Percentiles rank a stretch among this genome's conserved stretches.
These are phyloP conservation scores for Cassiopea xamachana DNA, from an alignment of 30 jellyfish, hydroid and myxozoan genomes.

Conservation along the genomic window DNA sequence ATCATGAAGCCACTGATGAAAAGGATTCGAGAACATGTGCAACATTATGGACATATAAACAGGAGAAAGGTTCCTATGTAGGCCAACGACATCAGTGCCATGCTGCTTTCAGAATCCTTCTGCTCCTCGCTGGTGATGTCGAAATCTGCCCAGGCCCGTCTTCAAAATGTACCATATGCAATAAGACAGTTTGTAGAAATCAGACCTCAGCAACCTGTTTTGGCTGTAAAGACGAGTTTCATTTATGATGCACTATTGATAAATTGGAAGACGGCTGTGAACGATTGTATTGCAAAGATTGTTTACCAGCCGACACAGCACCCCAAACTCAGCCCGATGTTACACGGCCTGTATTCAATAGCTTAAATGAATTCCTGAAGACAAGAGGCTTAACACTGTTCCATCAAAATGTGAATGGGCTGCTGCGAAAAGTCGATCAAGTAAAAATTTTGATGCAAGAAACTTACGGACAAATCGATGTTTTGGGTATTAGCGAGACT, in stretches of 20 bases:
- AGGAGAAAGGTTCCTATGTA: neutral
- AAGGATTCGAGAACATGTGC: conserved; percentile 23
- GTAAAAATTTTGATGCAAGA: too few relatives aligned
- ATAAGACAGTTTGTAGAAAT: too few relatives aligned
- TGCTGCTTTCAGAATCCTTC: neutral
- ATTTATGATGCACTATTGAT: too few relatives aligned
- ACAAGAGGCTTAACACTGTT: conserved; percentile 11
- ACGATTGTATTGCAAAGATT: conserved; percentile 7
- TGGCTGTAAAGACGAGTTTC: too few relatives aligned
- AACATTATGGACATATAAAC: neutral
- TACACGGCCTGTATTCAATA: conserved; percentile 12
- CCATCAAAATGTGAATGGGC: conserved; percentile 10
- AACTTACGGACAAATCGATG: too few relatives aligned
- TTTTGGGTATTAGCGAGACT: too few relatives aligned
- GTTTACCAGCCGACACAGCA: conserved; percentile 20
- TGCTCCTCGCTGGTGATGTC: too few relatives aligned
- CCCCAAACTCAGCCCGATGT: conserved; percentile 13
- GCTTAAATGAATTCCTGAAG: conserved; percentile 20
- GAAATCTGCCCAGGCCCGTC: too few relatives aligned
- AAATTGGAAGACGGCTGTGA: too few relatives aligned
- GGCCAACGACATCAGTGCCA: neutral
- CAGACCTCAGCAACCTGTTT: too few relatives aligned
- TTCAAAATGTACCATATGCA: too few relatives aligned
- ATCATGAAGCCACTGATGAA: neutral
- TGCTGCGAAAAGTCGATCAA: conserved; percentile 27